Evolutionary conservation across 2,888 invertebrate genomes (phyloP).

Genomic region (Ochlodes sylvanus): DNA sequence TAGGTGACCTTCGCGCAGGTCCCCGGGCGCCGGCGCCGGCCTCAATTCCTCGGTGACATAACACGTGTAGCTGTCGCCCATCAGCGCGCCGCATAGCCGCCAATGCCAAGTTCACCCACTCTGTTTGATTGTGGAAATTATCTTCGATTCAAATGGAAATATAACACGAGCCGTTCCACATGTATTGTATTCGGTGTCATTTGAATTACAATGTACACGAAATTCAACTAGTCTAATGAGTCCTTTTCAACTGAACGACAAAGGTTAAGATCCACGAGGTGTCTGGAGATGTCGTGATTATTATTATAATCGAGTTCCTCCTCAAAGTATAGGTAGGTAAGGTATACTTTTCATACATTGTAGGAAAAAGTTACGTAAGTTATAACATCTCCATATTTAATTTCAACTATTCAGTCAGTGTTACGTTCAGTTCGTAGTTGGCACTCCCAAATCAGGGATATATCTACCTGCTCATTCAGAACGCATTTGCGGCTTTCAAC

Average conservation of each 20-base stretch:
- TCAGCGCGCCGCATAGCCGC: slow-evolving; percentile 14
- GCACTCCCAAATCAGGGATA: no score
- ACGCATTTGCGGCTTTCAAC: no score
- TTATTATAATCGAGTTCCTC: neutral
- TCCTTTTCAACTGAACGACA: neutral
- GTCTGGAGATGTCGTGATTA: neutral
- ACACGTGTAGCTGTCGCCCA: slow-evolving; percentile 18
- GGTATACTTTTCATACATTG: no score
- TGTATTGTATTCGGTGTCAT: slow-evolving; percentile 1
- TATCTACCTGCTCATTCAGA: no score
- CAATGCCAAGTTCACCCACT: slow-evolving; percentile 35
- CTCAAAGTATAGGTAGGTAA: no score
- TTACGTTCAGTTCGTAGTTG: no score
- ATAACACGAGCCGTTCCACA: neutral
- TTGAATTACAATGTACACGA: neutral
- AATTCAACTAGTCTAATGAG: neutral
- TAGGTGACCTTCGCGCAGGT: slow-evolving; percentile 26
- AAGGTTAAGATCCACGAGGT: neutral
- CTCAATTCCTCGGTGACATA: slow-evolving; percentile 34
- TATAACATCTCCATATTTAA: no score
- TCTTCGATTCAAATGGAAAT: slow-evolving; percentile 10
- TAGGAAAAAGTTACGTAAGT: no score
- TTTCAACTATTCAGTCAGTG: no score
- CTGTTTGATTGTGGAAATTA: slow-evolving; percentile 8
- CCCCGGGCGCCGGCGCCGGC: slow-evolving; percentile 18